phyloP scores from a whole-genome alignment of 2,888 invertebrate genomes.

The Thereva nobilitata region DNA sequence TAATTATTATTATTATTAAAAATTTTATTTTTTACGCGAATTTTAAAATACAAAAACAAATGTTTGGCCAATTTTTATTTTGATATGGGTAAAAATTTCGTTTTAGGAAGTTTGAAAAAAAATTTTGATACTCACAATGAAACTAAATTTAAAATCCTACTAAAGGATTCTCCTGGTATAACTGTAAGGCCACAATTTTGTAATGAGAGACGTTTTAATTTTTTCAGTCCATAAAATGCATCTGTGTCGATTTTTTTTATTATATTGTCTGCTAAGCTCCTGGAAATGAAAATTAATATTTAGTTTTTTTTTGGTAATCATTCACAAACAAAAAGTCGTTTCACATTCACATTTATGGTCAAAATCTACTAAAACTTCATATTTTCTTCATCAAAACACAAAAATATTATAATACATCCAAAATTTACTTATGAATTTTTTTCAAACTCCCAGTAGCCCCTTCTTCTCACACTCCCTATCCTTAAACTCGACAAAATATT shows the following conservation, averaged over 20 bases:
- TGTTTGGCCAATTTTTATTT: conserved; percentile 7
- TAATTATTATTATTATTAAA: neutral
- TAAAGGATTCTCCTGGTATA: conserved; percentile 56
- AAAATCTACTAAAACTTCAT: neutral
- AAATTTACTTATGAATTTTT: too few relatives aligned
- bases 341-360: neutral
- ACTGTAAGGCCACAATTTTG: conserved; percentile 59
- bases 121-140: conserved; percentile 55
- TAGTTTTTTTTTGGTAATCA: neutral
- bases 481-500: too few relatives aligned
- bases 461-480: too few relatives aligned
- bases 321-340: neutral
- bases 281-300: conserved; percentile 55
- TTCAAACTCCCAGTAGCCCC: too few relatives aligned
- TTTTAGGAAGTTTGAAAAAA: conserved; percentile 25
- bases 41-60: neutral
- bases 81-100: neutral
- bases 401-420: too few relatives aligned
- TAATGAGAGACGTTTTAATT: conserved; percentile 57
- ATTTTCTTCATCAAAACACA: too few relatives aligned
- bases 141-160: conserved; percentile 54
- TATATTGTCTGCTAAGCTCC: conserved; percentile 66
- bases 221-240: conserved; percentile 62
- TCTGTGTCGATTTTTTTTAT: conserved; percentile 69
- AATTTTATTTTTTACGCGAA: too few relatives aligned